These are phyloP conservation scores for Aradophagus sp. DNA, from an alignment of 1,140 invertebrate species.

Conservation along the genomic window DNA sequence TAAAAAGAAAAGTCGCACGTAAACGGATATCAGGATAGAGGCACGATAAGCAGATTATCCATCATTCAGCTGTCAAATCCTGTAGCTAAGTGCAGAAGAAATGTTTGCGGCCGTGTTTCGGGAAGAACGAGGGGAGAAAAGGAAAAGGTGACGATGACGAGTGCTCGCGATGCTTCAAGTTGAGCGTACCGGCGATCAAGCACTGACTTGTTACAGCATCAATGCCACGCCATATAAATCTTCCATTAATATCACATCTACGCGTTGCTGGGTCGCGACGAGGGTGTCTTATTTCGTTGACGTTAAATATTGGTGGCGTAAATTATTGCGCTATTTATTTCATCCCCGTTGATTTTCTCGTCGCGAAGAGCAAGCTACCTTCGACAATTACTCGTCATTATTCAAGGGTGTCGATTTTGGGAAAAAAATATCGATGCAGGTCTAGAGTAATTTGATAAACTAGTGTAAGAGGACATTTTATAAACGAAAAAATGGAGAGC, in stretches of 20 bases:
- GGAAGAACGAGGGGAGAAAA: constrained; percentile 25
- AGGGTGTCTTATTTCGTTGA: constrained; percentile 52
- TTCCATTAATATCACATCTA: constrained; percentile 47
- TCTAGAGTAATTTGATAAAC: no score
- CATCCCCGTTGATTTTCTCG: constrained; percentile 2
- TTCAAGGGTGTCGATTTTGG: constrained; percentile 10
- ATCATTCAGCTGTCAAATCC: constrained; percentile 57
- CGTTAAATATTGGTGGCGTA: constrained; percentile 26
- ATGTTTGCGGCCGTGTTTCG: constrained; percentile 37
- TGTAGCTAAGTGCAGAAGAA: constrained; percentile 38
- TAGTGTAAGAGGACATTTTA: no score
- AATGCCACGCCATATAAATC: constrained; percentile 51
- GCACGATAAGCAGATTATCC: constrained; percentile 63
- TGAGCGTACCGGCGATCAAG: constrained; percentile 37
- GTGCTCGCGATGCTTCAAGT: constrained; percentile 34
- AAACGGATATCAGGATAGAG: constrained; percentile 31
- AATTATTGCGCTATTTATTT: constrained; percentile 34
- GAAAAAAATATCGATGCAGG: no score
- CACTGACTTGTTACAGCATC: constrained; percentile 58
- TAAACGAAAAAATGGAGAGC: no score
- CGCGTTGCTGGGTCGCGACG: constrained; percentile 2
- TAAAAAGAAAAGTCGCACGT: constrained; percentile 41
- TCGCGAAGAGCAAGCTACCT: neutral
- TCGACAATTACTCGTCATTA: constrained; percentile 25
- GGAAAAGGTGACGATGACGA: constrained; percentile 42